Evolutionary conservation across 2,888 invertebrate species (phyloP).

Genomic region (Meteorus colon): DNA sequence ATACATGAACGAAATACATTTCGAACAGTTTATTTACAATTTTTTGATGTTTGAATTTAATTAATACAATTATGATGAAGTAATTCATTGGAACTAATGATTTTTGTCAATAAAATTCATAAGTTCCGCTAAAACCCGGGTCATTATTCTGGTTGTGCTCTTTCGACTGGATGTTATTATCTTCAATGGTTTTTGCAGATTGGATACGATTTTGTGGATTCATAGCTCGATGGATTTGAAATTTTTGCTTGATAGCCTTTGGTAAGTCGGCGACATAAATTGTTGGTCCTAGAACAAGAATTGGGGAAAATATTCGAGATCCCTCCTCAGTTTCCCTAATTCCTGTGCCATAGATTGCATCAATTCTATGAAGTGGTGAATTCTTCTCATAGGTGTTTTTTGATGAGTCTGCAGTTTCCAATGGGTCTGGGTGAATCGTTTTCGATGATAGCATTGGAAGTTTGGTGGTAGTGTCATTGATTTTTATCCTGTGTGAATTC

Average conservation of each 20-base stretch:
- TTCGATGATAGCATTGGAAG: background rate
- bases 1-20: background rate
- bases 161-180: background rate
- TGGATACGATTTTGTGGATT: background rate
- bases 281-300: conserved; percentile 16
- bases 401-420: background rate
- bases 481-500: background rate
- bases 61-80: background rate
- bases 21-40: conserved; percentile 1
- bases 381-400: background rate
- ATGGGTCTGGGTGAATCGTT: background rate
- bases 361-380: background rate
- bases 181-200: background rate
- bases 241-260: conserved; percentile 6
- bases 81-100: background rate
- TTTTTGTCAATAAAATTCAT: background rate
- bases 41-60: background rate
- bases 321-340: background rate
- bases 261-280: conserved; percentile 5
- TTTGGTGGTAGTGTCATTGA: background rate
- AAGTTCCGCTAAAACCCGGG: background rate
- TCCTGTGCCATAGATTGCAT: background rate
- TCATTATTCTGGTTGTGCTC: background rate
- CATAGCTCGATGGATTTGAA: background rate
- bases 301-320: conserved; percentile 10